Evolutionary conservation across 2,888 invertebrate species (phyloP), one percentile per base, ranked within the genome.

Genomic region (Philereme vetulata): DNA sequence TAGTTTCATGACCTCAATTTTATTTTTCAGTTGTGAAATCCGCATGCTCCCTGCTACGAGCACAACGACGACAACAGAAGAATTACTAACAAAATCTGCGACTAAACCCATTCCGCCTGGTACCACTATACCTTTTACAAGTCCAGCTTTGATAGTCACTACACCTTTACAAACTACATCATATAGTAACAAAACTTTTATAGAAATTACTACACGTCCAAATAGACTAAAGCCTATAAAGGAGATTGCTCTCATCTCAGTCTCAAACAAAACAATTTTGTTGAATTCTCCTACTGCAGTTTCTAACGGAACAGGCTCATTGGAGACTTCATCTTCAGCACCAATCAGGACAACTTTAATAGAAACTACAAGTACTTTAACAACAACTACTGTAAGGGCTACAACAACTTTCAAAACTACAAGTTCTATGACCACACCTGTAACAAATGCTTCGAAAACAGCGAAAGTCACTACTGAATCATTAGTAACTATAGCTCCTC

Each of bases 11-110:
- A 46, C 4, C 34, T 4, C 4, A 9, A 40, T 55, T 70, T 70
- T 67, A 40, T 74, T 67, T 90, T 88, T 11, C 90, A 91, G 90
- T 79, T 92, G 91, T 77, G 85, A 88, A 76, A 74, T 74, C 71
- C 80, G 84, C 84, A 84, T 86, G 79, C 73, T 81, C 56, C 76
- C 83, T 49, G 78, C 80, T 49, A 80, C 82, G 65, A 74, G 82
- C 59, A 72, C 84, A 65, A 77, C 82, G 21, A 80, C 79, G 66
- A 73, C 79, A 72, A 84, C 82, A 76, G 85, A 85, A 74, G 65
- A 82, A 82, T 84, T 91, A 88, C 89, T 85, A 81, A 81, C 84
- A 72, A 79, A 76, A 70, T 73, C 83, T 70, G 78, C 78, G 47
- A 80, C 77, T 80, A 82, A 80, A 78, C 62, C 72, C 62, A 70